Base-by-base conservation (phyloP, 2,888 invertebrate species). In the Lycia hirtaria region DNA sequence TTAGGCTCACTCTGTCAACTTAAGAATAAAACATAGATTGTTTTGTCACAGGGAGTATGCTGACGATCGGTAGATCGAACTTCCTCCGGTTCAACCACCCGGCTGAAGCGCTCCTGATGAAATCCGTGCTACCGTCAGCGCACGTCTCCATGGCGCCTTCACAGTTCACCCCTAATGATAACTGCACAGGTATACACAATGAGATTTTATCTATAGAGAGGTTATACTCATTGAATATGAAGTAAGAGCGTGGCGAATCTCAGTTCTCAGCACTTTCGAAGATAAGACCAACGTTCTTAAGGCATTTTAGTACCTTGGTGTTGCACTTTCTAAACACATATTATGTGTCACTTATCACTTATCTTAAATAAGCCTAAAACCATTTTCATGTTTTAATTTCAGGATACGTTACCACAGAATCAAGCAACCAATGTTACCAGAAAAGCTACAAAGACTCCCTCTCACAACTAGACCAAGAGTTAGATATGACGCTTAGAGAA, bases 41-140 rank as follows among this genome's bases (percentile, higher is more conserved):
- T 4, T 40, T 6, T 54, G 41, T 58, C 87, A 0, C 93, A 97
- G 97, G 97, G 75, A 97, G 97, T 79, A 98, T 97, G 96, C 91
- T 98, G 64, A 97, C 97, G 48, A 95, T 98, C 70, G 98, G 98
- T 22, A 94, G 97, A 45, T 97, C 98, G 48, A 97, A 97, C 86
- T 97, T 97, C 88, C 95, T 98, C 85, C 95, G 98, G 35, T 98
- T 97, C 93, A 98, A 98, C 87, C 97, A 98, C 84, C 98, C 98
- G 0, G 96, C 96, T 49, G 97, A 98, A 80, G 97, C 97, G 3
- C 95, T 96, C 82, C 93, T 97, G 71, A 96, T 97, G 93, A 97
- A 96, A 84, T 96, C 97, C 0, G 96, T 96, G 4, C 92, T 97
- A 62, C 96, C 96, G 0, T 92, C 96, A 57, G 94, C 95, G 1